Evolutionary conservation across 2,888 invertebrate genomes (phyloP).

Genomic region (Hydraecia micacea): DNA sequence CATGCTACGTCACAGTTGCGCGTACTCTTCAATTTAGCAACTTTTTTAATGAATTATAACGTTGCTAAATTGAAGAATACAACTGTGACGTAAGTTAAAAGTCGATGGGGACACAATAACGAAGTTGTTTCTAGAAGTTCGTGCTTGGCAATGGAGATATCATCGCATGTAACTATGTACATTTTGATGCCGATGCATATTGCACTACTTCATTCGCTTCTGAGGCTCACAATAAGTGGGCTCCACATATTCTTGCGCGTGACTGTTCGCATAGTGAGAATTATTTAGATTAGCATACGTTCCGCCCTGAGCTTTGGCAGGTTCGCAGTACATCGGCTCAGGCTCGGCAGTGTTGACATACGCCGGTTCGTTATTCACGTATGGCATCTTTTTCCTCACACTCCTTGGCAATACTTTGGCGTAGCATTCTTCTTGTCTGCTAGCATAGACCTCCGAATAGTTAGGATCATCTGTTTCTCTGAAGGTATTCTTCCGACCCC

Average conservation of each 20-base stretch:
- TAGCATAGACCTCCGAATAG: conserved; percentile 43
- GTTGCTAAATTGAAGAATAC: no score
- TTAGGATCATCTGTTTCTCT: conserved; percentile 44
- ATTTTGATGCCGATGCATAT: neutral
- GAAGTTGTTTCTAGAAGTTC: neutral
- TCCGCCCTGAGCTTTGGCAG: neutral
- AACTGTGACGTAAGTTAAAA: no score
- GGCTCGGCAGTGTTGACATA: conserved; percentile 19
- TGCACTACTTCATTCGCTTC: conserved; percentile 11
- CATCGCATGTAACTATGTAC: neutral
- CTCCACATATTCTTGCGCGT: conserved; percentile 34
- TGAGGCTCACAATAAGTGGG: conserved; percentile 44
- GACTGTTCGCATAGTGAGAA: conserved; percentile 29
- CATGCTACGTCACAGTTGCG: no score
- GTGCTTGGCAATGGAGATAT: neutral
- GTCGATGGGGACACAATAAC: neutral
- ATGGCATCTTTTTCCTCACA: conserved; percentile 19
- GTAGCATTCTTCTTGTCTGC: conserved; percentile 27
- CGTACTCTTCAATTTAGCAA: no score
- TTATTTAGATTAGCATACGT: conserved; percentile 40
- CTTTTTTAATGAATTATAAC: no score
- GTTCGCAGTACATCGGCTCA: conserved; percentile 46
- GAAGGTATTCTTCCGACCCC: conserved; percentile 13
- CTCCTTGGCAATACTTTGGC: conserved; percentile 27
- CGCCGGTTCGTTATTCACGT: conserved; percentile 22